These are phyloP conservation scores for Keiferia lycopersicella DNA, from an alignment of 2,888 invertebrate species.

Conservation along the genomic window DNA sequence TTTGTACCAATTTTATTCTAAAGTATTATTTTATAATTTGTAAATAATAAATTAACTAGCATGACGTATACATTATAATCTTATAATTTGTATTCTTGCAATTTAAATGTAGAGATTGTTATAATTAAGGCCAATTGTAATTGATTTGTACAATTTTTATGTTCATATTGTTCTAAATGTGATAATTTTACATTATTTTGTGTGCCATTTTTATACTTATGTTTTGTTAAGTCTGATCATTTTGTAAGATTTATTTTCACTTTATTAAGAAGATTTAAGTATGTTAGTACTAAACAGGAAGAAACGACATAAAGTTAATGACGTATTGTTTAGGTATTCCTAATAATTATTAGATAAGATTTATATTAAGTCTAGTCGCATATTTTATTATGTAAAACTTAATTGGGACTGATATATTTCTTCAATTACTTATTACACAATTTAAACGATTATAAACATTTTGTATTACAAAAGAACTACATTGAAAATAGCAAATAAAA, in stretches of 20 bases:
- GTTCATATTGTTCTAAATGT: neutral
- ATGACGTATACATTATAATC: no score
- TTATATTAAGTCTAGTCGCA: slow-evolving; percentile 20
- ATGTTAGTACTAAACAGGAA: neutral
- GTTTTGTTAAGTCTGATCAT: slow-evolving; percentile 27
- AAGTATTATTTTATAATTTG: neutral
- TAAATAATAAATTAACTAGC: neutral
- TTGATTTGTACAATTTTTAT: slow-evolving; percentile 4
- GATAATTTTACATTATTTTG: slow-evolving; percentile 8
- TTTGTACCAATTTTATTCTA: neutral
- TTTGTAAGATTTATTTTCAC: slow-evolving; percentile 7
- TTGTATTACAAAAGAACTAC: no score
- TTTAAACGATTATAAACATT: no score
- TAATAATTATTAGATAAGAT: neutral
- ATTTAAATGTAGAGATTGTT: no score
- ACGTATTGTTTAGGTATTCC: neutral
- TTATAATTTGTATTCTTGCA: no score
- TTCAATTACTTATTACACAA: no score
- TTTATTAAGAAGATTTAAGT: neutral
- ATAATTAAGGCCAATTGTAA: neutral
- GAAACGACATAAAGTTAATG: no score
- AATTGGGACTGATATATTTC: no score
- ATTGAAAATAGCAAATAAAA: no score
- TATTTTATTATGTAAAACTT: slow-evolving; percentile 20
- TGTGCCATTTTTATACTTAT: slow-evolving; percentile 7